Percentiles rank a stretch among this genome's conserved stretches.
phyloP scores from a whole-genome alignment of 2,888 invertebrate species.

The Erebia palarica region DNA sequence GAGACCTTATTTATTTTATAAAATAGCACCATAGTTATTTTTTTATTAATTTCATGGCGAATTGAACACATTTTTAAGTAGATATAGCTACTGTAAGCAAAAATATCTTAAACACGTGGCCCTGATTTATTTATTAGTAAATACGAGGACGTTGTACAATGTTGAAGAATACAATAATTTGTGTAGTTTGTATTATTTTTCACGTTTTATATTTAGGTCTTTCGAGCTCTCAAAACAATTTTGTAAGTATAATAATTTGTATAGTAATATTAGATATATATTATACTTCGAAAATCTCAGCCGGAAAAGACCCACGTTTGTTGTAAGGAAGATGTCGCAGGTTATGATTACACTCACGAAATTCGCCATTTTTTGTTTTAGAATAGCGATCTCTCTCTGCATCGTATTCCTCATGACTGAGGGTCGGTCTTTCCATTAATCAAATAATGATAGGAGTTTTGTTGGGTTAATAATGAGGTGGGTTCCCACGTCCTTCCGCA shows the following conservation, averaged over 20 bases:
- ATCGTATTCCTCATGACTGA: no score
- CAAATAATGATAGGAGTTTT: no score
- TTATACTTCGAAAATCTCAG: no score
- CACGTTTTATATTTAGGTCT: conserved; percentile 14
- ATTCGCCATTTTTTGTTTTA: no score
- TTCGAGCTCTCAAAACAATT: conserved; percentile 7
- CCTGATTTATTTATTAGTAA: not conserved
- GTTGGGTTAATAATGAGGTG: no score
- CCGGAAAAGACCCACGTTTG: no score
- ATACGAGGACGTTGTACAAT: conserved; percentile 8
- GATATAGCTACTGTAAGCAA: not conserved
- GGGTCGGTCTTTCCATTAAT: no score
- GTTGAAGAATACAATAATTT: conserved; percentile 23
- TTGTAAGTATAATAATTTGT: conserved; percentile 17
- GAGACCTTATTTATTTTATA: conserved; percentile 27
- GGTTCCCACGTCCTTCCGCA: no score
- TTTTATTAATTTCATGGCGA: conserved; percentile 13
- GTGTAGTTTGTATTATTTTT: conserved; percentile 14
- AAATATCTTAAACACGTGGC: not conserved
- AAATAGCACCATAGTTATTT: conserved; percentile 8
- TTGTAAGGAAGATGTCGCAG: no score
- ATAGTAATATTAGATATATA: no score
- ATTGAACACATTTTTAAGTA: conserved; percentile 11
- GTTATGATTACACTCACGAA: no score
- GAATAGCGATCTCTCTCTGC: no score